Evolutionary conservation across 2,113 vertebrate genomes (phyloP), one percentile per base, ranked within the genome.

Genomic region (Cryptotis parvus): DNA sequence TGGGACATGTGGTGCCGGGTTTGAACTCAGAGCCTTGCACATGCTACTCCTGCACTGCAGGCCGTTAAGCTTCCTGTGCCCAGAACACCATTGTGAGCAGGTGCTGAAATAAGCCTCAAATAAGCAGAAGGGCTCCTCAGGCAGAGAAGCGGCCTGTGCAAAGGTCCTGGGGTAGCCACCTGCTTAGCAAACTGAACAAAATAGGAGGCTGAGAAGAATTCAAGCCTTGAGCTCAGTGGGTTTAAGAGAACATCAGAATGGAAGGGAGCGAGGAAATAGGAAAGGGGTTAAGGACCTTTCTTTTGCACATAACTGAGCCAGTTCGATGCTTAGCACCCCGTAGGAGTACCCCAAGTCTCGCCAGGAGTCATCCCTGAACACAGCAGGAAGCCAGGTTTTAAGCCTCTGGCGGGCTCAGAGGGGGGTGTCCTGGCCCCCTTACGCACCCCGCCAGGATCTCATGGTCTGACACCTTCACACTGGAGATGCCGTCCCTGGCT

Each of bases 361-460:
- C 45, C 45, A 65, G 27, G 63, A 65, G 27, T 65, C 22, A 22
- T 18, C 55, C 55, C 55, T 58, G 55, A 58, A 20, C 20, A 24
- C 22, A 33, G 43, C 43, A 8, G n/a, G 9, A 49, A 49, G 45
- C 45, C 45, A 6, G 45, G 14, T 49, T 49, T 49, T 49, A 49
- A 49, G 45, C 45, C 45, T 14, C 9, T 24, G 22, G 55, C 20
- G 55, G 55, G 55, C 55, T 20, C 55, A 24, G 18, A 24, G 55
- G 24, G 22, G 55, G 55, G 55, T 65, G 65, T n/a, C 6, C 39
- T 55, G 68, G 35, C 7, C 61, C 69, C 65, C 69, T n/a, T 73
- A 96, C 98, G 97, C 61, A 99, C 99, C 99, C 99, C 0, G 98
- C 97, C 1, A 99, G 98, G 93, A 99, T 97, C 96, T 99, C 99